These are phyloP conservation scores for Ischnus inquisitorius DNA, from an alignment of 2,888 invertebrate genomes.

Conservation along the genomic window DNA sequence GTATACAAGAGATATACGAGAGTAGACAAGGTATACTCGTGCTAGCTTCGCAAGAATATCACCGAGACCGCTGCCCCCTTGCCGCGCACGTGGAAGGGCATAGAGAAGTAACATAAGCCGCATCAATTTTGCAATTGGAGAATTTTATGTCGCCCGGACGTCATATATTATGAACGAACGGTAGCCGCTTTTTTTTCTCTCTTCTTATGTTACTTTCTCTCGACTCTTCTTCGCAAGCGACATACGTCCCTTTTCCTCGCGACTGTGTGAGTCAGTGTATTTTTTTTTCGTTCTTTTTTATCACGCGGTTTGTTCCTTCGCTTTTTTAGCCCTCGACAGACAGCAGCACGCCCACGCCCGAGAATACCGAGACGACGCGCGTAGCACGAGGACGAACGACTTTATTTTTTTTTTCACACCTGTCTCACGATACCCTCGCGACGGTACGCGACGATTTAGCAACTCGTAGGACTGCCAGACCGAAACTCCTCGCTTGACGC, in stretches of 20 bases:
- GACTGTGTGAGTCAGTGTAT: slow-evolving; percentile 31
- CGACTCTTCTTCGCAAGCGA: slow-evolving; percentile 38
- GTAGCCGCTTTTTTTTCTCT: slow-evolving; percentile 58
- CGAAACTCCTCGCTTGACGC: neutral
- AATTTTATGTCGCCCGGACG: slow-evolving; percentile 84
- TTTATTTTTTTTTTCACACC: slow-evolving; percentile 63
- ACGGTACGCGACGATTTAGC: slow-evolving; percentile 34
- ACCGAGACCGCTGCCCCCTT: slow-evolving; percentile 40
- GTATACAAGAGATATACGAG: slow-evolving; percentile 43
- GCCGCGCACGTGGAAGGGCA: slow-evolving; percentile 18
- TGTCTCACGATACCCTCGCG: slow-evolving; percentile 15
- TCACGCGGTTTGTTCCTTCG: slow-evolving; percentile 34
- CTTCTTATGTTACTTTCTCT: slow-evolving; percentile 58
- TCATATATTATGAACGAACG: slow-evolving; percentile 83
- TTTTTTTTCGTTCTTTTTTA: slow-evolving; percentile 30
- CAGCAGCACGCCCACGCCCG: slow-evolving; percentile 49
- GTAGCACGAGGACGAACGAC: slow-evolving; percentile 23
- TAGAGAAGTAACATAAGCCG: slow-evolving; percentile 80
- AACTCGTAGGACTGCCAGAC: slow-evolving; percentile 2
- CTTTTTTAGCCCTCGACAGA: slow-evolving; percentile 43
- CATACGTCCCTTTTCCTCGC: slow-evolving; percentile 54
- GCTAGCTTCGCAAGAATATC: slow-evolving; percentile 26
- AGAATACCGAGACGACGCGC: slow-evolving; percentile 48
- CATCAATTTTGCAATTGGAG: slow-evolving; percentile 86
- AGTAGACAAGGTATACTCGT: slow-evolving; percentile 35